Base-by-base conservation (phyloP, 2,113 vertebrate genomes). In the Caranx melampygus region DNA sequence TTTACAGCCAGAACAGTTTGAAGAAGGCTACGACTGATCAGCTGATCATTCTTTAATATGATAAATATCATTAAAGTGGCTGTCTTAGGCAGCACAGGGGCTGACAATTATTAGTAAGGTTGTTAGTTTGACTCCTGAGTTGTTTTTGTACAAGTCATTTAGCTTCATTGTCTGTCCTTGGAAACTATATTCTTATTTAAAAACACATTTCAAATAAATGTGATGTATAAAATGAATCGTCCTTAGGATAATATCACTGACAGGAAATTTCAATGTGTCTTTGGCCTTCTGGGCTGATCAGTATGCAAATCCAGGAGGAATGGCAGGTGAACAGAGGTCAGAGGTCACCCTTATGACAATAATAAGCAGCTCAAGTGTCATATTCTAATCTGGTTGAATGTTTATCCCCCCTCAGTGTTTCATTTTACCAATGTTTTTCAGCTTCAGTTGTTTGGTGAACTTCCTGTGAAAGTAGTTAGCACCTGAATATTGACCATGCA, bases 321-420 rank as follows among this genome's bases (percentile, higher is more conserved):
- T 49, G 5, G 57, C 14, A 52, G 3, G 3, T 35, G 0, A 55
- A 20, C 20, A 3, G 10, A 33, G 37, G 62, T 67, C 42, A 73
- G 20, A 61, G 78, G 64, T 82, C 81, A 78, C 1, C 31, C 33
- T 10, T 16, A 6, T 35, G 68, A 31, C 33, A 42, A 40, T 70
- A 16, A n/a, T 69, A 10, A 47, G 35, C 34, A 34, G 37, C 18
- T 52, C 6, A 3, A 20, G 49, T 47, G 8, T 9, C 18, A 52
- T 52, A 52, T 52, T 52, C 18, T 52, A 20, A 52, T n/a, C 49
- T 52, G 49, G 20, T 16, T 16, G 45, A 47, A 15, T 14, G 16
- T 20, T 18, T 8, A 20, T 2, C 13, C 4, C 16, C 34, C 33
- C 18, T 18, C 5, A 44, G 45, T 6, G 55, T 1, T 21, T 52